Evolutionary conservation across 2,888 invertebrate species (phyloP).

Genomic region (Tetragnatha montana): DNA sequence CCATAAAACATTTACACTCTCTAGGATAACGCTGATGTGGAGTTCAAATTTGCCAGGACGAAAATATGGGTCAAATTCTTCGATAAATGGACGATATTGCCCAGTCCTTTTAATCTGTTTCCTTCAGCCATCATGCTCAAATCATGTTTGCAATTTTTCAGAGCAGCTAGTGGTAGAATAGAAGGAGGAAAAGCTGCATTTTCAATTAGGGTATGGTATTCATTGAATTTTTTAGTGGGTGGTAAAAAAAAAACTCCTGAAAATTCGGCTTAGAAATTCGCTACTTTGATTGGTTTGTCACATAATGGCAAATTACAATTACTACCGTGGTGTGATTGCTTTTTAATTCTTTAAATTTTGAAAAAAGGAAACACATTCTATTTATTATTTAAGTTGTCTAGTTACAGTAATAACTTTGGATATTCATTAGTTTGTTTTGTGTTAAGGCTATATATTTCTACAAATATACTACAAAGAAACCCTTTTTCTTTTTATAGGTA

Average conservation of each 20-base stretch:
- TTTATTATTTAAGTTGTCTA: too few relatives aligned
- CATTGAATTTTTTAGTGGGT: not conserved
- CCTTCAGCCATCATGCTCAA: conserved; percentile 60
- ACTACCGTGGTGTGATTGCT: too few relatives aligned
- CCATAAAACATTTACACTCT: not conserved
- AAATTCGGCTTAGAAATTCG: not conserved
- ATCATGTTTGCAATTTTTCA: not conserved
- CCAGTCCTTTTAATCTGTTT: conserved; percentile 83
- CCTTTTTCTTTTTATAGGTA: too few relatives aligned
- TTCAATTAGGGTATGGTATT: conserved; percentile 25
- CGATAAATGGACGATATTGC: conserved; percentile 82
- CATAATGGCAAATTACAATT: too few relatives aligned
- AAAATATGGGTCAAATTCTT: conserved; percentile 85
- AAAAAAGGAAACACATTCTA: too few relatives aligned
- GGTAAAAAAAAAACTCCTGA: not conserved
- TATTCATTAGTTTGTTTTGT: too few relatives aligned
- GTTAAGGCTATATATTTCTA: too few relatives aligned
- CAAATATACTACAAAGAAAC: too few relatives aligned
- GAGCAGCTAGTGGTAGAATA: not conserved
- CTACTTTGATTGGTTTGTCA: too few relatives aligned
- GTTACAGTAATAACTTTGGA: not conserved
- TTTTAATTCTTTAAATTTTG: too few relatives aligned
- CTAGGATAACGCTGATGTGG: conserved; percentile 82
- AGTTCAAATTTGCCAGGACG: conserved; percentile 86
- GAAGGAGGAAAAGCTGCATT: conserved; percentile 39